Base-by-base conservation (phyloP, 2,888 invertebrate species). In the Sinhomidia bicolor region DNA sequence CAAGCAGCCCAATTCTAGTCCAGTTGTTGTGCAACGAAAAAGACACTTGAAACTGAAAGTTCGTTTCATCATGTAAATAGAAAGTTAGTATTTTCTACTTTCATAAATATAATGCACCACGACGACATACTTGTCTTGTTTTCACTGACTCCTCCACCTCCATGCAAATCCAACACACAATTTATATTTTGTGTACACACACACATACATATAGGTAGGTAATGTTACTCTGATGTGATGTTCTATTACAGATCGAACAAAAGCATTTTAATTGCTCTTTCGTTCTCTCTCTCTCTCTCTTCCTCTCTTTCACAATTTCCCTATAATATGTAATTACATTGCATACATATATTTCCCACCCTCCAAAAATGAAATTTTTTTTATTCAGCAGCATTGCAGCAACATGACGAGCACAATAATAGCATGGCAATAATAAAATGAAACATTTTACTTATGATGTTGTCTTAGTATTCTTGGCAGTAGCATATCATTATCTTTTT, bases 221-320 rank as follows among this genome's bases (percentile, higher is more conserved):
- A 57, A 57, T 20, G 20, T 20, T 57, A 20, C 20, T 17, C 17
- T 2, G 32, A 65, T 62, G 3, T 14, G 26, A 62, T 20, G 6
- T 36, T n/a, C 2, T 23, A 74, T 51, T 74, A 12, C 14, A 23
- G 14, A 41, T 14, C 41, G n/a, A 47, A 74, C 74, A 74, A 74
- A 71, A 41, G 41, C 1, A 71, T 41, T 83, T 83, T 83, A 83
- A 83, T 83, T 83, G 57, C 71, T 71, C 83, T 83, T 83, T 83
- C 57, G 54, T 3, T 54, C 71, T 54, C 65, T 5, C n/a, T n/a
- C n/a, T n/a, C n/a, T n/a, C n/a, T n/a, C n/a, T n/a, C n/a, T n/a
- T n/a, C n/a, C n/a, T n/a, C n/a, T n/a, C n/a, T n/a, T n/a, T n/a
- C n/a, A n/a, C n/a, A 47, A 14, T 47, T 47, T 47, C 47, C 10